phyloP scores from a whole-genome alignment of 2,888 invertebrate species.

The Mimas tiliae region DNA sequence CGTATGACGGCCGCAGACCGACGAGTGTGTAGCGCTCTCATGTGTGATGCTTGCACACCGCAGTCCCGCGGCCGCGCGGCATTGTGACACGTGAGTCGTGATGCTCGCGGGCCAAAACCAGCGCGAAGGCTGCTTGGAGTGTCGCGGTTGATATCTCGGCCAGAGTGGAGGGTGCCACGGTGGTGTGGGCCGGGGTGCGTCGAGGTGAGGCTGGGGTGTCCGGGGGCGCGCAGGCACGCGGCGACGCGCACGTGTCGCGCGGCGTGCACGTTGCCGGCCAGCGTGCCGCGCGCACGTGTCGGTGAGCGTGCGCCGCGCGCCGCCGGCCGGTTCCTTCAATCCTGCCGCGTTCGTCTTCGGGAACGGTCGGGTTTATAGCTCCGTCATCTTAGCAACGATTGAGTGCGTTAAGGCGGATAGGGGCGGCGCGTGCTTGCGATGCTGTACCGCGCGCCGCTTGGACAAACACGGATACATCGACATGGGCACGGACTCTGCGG shows the following conservation, averaged over 20 bases:
- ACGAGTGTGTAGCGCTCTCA: neutral
- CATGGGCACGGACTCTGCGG: slow-evolving; percentile 67
- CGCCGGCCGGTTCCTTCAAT: slow-evolving; percentile 64
- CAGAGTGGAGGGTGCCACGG: neutral
- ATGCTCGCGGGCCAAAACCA: neutral
- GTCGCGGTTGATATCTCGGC: neutral
- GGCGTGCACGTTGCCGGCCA: slow-evolving; percentile 50
- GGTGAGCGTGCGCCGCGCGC: slow-evolving; percentile 56
- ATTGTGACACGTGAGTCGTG: neutral
- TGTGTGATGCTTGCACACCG: neutral
- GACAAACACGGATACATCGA: slow-evolving; percentile 85
- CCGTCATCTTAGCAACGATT: slow-evolving; percentile 50
- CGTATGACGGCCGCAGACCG: neutral
- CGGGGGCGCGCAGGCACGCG: slow-evolving; percentile 29
- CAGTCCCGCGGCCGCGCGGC: neutral
- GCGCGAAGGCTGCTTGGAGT: neutral
- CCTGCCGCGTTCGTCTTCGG: slow-evolving; percentile 72
- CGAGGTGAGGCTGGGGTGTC: slow-evolving; percentile 30
- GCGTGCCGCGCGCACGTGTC: slow-evolving; percentile 69
- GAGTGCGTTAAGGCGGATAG: slow-evolving; percentile 57
- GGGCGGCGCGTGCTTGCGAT: slow-evolving; percentile 63
- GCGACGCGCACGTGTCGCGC: slow-evolving; percentile 36
- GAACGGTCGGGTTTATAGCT: slow-evolving; percentile 66
- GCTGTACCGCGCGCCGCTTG: slow-evolving; percentile 58
- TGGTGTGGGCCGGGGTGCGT: slow-evolving; percentile 5